These are phyloP conservation scores for Spodoptera picta DNA, from an alignment of 2,888 invertebrate species.

Conservation along the genomic window DNA sequence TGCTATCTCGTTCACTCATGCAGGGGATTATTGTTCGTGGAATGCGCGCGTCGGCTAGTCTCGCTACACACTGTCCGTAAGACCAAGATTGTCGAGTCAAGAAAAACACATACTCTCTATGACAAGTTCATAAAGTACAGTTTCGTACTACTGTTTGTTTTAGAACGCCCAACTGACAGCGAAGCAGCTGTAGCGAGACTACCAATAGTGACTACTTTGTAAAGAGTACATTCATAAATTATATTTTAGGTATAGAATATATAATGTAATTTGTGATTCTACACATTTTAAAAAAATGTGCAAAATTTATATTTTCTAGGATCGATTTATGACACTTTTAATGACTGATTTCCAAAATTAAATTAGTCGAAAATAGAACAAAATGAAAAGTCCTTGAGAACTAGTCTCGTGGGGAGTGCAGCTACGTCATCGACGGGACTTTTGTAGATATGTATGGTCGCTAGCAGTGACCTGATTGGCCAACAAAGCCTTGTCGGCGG, in stretches of 20 bases:
- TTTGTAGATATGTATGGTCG: slow-evolving; percentile 81
- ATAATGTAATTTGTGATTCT: slow-evolving; percentile 1
- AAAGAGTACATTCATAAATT: slow-evolving; percentile 84
- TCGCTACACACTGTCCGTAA: slow-evolving; percentile 73
- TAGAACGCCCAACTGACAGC: slow-evolving; percentile 55
- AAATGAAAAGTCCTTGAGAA: slow-evolving; percentile 87
- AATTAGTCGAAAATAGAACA: slow-evolving; percentile 73
- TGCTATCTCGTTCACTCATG: slow-evolving; percentile 80
- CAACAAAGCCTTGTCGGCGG: slow-evolving; percentile 88
- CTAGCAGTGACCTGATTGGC: slow-evolving; percentile 80
- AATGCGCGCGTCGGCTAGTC: slow-evolving; percentile 88
- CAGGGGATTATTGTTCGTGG: slow-evolving; percentile 83
- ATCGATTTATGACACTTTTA: slow-evolving; percentile 24
- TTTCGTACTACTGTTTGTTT: slow-evolving; percentile 52
- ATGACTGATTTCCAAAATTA: slow-evolving; percentile 64
- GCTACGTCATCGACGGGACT: slow-evolving; percentile 82
- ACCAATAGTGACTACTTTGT: slow-evolving; percentile 84
- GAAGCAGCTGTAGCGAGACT: slow-evolving; percentile 78
- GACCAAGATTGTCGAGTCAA: slow-evolving; percentile 60
- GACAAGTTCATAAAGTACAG: slow-evolving; percentile 60
- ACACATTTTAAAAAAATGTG: slow-evolving; percentile 1
- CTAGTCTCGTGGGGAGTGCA: slow-evolving; percentile 86
- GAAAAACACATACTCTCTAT: slow-evolving; percentile 54
- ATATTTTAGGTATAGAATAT: slow-evolving; percentile 68
- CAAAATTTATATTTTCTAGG: slow-evolving; percentile 23